Evolutionary conservation across 2,797 vertebrate species (phyloP).

Genomic region (Setipinna tenuifilis): DNA sequence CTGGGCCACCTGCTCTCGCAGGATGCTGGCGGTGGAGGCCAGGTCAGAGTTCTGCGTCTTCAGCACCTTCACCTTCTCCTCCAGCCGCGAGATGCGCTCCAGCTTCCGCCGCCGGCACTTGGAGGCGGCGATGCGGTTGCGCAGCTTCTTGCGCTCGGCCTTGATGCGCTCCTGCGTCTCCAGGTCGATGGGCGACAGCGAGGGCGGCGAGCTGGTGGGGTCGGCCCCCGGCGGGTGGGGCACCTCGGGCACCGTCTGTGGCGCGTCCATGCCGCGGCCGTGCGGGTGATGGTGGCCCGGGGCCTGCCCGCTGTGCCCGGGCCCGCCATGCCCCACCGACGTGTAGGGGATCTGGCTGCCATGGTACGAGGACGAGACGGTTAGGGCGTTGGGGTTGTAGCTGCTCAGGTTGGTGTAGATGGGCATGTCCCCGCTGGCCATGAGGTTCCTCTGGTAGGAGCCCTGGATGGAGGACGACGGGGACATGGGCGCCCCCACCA

Average conservation of each 20-base stretch:
- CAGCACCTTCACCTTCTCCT: constrained; percentile 88
- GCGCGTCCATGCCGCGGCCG: constrained; percentile 75
- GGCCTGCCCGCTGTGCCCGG: constrained; percentile 55
- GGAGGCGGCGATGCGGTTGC: constrained; percentile 88
- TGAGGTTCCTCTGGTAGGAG: constrained; percentile 77
- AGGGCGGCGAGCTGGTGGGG: constrained; percentile 70
- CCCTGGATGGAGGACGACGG: constrained; percentile 74
- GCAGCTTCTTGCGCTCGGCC: constrained; percentile 85
- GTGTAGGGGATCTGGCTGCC: constrained; percentile 64
- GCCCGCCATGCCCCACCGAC: constrained; percentile 10
- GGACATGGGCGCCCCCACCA: constrained; percentile 77
- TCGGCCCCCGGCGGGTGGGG: constrained; percentile 71
- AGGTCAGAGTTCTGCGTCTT: constrained; percentile 87
- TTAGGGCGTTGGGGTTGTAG: constrained; percentile 76
- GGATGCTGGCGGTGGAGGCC: constrained; percentile 82
- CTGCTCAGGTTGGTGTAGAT: constrained; percentile 84
- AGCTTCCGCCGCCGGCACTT: constrained; percentile 89
- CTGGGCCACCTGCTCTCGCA: constrained; percentile 85
- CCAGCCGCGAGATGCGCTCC: constrained; percentile 85
- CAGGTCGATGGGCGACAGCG: constrained; percentile 82
- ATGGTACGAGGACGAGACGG: constrained; percentile 63
- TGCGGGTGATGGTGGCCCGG: constrained; percentile 62
- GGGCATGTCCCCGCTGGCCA: constrained; percentile 73
- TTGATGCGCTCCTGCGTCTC: constrained; percentile 88
- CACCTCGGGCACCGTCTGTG: constrained; percentile 86